Conservation (phyloP, 1,140 invertebrate species). For the Trigoniulus corallinus region DNA sequence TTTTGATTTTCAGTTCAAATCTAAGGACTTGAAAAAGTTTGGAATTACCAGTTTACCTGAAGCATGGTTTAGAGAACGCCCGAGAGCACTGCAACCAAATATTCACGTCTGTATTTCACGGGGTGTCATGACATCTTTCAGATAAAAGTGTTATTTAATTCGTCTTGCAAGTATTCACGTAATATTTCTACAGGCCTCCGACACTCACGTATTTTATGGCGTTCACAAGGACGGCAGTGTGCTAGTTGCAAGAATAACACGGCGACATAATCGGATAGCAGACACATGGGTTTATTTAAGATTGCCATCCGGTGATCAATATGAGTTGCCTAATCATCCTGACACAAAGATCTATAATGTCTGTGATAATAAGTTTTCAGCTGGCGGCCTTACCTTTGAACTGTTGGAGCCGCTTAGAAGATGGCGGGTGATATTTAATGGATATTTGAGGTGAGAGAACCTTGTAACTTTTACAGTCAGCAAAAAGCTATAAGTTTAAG, state of each 20-base stretch:
- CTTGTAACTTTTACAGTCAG: too few species aligned
- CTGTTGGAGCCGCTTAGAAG: conserved; percentile 31
- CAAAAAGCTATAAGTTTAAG: too few species aligned
- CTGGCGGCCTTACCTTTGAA: conserved; percentile 36
- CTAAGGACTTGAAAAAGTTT: neutral
- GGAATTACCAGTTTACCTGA: neutral
- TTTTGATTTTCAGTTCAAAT: neutral
- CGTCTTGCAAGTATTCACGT: too few species aligned
- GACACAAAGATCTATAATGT: conserved; percentile 24
- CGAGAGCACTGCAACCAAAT: neutral
- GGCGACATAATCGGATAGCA: neutral
- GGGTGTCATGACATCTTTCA: too few species aligned
- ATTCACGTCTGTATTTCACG: too few species aligned
- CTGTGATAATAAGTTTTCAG: conserved; percentile 26
- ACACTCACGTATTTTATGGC: too few species aligned
- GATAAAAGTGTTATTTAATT: too few species aligned
- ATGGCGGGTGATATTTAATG: conserved; percentile 41
- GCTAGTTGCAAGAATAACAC: neutral
- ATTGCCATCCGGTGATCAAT: neutral
- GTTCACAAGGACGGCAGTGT: too few species aligned
- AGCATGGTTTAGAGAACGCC: neutral
- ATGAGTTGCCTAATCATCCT: conserved; percentile 22
- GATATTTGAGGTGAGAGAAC: conserved; percentile 33
- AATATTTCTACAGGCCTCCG: too few species aligned
- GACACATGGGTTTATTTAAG: neutral